phyloP scores from a whole-genome alignment of 1,140 invertebrate genomes.

The Ridgeia piscesae region DNA sequence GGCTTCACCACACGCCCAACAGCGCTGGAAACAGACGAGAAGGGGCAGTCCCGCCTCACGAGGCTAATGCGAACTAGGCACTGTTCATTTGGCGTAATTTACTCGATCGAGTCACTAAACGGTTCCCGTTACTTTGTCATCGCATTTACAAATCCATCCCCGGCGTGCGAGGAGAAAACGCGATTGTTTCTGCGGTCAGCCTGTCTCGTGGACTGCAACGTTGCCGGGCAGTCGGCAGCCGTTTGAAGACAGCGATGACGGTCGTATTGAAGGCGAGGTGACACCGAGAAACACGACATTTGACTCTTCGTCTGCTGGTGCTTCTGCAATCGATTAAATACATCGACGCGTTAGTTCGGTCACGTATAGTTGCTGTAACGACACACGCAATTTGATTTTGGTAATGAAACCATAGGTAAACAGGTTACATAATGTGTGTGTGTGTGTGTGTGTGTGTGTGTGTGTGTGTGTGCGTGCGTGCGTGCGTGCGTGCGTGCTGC shows the following conservation, averaged over 20 bases:
- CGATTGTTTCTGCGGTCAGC: background rate
- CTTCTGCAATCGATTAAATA: background rate
- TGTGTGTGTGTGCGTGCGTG: too few relatives aligned
- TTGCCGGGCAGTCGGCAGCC: background rate
- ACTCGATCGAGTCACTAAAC: background rate
- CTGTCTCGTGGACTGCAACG: background rate
- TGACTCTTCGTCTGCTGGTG: background rate
- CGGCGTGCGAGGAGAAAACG: background rate
- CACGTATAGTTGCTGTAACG: background rate
- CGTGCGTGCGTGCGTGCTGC: too few relatives aligned
- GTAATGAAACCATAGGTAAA: too few relatives aligned
- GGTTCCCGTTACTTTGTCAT: background rate
- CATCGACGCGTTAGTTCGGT: background rate
- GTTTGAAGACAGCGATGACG: background rate
- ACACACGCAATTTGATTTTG: background rate
- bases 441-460: too few relatives aligned
- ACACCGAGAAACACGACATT: background rate
- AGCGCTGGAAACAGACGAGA: background rate
- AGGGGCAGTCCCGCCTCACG: background rate
- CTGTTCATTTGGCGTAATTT: slow-evolving; percentile 5
- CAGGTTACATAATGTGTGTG: too few relatives aligned
- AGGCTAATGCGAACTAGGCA: background rate
- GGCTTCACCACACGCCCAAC: too few relatives aligned
- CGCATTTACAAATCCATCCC: background rate
- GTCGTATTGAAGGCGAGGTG: background rate